Evolutionary conservation across 2,888 invertebrate genomes (phyloP).

Genomic region (Drosophila stalkeri): DNA sequence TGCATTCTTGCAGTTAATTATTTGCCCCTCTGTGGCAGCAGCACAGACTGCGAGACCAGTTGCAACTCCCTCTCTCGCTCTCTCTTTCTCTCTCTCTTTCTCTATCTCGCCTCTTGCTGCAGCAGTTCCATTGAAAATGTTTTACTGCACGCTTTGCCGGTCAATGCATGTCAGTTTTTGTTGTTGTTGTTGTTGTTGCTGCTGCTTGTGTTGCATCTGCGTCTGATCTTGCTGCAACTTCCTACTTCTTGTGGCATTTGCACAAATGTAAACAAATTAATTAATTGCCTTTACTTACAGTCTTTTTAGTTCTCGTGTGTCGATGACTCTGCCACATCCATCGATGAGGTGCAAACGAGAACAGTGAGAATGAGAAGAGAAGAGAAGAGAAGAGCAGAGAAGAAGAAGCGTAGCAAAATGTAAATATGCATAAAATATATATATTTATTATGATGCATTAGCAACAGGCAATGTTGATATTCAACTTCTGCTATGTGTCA

Average conservation of each 20-base stretch:
- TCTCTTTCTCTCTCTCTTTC: constrained; percentile 19
- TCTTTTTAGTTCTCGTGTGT: constrained; percentile 55
- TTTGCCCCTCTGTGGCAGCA: constrained; percentile 53
- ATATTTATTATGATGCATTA: constrained; percentile 55
- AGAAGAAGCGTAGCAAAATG: constrained; percentile 7
- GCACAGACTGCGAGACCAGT: constrained; percentile 34
- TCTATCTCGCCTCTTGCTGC: neutral
- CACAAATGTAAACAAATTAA: constrained; percentile 77
- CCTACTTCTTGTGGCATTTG: constrained; percentile 78
- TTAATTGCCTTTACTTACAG: constrained; percentile 77
- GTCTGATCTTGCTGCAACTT: constrained; percentile 79
- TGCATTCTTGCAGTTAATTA: constrained; percentile 81
- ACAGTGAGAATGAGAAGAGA: neutral
- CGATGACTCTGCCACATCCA: constrained; percentile 46
- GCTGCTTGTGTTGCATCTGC: constrained; percentile 67
- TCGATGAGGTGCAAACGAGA: constrained; percentile 33
- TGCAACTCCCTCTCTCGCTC: constrained; percentile 45
- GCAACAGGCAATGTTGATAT: constrained; percentile 21
- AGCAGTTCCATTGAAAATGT: constrained; percentile 77
- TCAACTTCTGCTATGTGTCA: constrained; percentile 21
- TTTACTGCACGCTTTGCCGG: constrained; percentile 78
- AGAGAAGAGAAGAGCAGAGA: neutral
- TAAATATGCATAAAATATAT: constrained; percentile 52
- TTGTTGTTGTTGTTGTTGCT: constrained; percentile 27
- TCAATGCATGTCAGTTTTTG: constrained; percentile 73